phyloP scores from a whole-genome alignment of 1,140 invertebrate genomes.

The Bathynomus jamesi region DNA sequence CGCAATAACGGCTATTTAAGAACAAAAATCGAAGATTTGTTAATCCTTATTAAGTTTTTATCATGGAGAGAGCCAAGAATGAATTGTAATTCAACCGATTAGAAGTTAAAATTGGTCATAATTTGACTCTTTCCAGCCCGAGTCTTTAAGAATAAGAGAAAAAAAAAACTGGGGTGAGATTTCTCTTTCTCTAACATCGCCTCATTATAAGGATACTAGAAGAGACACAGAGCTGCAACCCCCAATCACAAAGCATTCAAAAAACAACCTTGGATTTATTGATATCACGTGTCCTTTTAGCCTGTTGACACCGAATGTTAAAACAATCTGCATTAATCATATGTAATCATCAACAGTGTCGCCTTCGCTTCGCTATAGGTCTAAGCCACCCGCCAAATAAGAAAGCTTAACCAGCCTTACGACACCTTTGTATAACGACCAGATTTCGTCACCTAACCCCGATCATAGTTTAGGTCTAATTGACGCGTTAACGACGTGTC shows the following conservation, averaged over 20 bases:
- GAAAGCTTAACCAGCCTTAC: not conserved
- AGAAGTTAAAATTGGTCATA: too few species aligned
- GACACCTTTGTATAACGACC: not conserved
- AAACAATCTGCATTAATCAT: slow-evolving; percentile 1
- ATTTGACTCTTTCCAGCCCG: too few species aligned
- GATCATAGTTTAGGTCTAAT: not conserved
- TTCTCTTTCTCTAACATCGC: not conserved
- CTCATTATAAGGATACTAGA: not conserved
- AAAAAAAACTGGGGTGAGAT: not conserved
- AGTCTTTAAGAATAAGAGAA: not conserved
- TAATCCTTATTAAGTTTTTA: too few species aligned
- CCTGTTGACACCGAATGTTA: not conserved
- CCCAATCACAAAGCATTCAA: not conserved
- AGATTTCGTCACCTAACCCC: not conserved
- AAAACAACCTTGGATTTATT: not conserved
- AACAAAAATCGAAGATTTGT: too few species aligned
- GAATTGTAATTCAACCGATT: too few species aligned
- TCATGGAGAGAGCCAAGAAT: too few species aligned
- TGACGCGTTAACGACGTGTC: not conserved
- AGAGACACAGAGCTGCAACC: not conserved
- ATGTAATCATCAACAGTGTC: not conserved
- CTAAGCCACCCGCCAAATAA: not conserved
- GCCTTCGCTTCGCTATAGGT: not conserved
- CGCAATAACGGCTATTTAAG: too few species aligned
- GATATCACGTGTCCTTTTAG: not conserved